These are phyloP conservation scores for Hofmannophila pseudospretella DNA, from an alignment of 2,888 invertebrate species.

Conservation along the genomic window DNA sequence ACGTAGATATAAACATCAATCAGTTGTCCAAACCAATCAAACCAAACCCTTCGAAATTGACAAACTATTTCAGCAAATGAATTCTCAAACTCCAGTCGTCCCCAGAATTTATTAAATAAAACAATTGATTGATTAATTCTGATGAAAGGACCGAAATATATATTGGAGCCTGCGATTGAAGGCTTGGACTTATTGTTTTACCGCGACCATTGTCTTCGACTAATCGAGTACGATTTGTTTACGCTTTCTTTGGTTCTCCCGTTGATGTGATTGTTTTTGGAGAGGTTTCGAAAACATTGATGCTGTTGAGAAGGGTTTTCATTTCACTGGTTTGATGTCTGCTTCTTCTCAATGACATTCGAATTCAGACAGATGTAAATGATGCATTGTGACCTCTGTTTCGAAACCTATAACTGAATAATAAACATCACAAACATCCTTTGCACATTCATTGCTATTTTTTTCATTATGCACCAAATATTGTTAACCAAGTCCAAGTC, in stretches of 20 bases:
- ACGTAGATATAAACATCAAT: no score
- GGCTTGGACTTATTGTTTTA: conserved; percentile 17
- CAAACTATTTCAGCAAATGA: conserved; percentile 1
- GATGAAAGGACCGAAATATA: conserved; percentile 27
- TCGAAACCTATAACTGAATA: no score
- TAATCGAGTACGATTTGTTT: conserved; percentile 25
- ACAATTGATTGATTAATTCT: conserved; percentile 25
- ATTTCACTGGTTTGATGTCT: no score
- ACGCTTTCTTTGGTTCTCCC: conserved; percentile 10
- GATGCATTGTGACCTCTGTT: no score
- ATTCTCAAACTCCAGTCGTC: conserved; percentile 2
- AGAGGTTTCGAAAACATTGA: conserved; percentile 1
- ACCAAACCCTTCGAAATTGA: conserved; percentile 1
- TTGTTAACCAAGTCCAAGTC: no score
- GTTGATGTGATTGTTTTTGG: conserved; percentile 2
- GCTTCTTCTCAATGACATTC: no score
- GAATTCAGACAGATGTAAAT: no score
- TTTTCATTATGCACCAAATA: no score
- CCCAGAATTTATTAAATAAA: conserved; percentile 11
- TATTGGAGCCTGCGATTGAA: conserved; percentile 19
- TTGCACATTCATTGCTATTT: no score
- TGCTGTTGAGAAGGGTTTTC: background rate
- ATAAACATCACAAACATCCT: no score
- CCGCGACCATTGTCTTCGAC: conserved; percentile 20
- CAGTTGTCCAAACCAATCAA: background rate